Evolutionary conservation across 2,113 vertebrate genomes (phyloP).

Genomic region (Cololabis saira): DNA sequence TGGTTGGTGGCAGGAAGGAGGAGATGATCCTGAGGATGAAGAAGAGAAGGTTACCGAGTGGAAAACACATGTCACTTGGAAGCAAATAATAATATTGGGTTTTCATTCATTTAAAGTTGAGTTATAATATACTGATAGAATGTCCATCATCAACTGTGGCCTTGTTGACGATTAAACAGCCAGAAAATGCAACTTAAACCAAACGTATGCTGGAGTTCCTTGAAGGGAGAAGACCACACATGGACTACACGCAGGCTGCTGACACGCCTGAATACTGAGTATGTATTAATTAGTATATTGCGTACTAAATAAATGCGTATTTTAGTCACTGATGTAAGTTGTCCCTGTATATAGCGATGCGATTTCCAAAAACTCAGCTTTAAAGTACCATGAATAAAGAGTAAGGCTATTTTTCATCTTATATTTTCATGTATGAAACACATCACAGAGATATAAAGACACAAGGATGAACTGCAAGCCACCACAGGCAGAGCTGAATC

Average conservation of each 20-base stretch:
- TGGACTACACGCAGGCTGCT: no score
- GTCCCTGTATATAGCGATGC: no score
- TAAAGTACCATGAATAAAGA: no score
- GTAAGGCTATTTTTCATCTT: not conserved
- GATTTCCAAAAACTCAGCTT: no score
- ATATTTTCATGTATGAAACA: no score
- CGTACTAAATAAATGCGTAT: no score
- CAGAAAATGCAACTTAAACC: not conserved
- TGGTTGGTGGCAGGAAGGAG: slow-evolving; percentile 93
- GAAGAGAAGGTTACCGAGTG: slow-evolving; percentile 19
- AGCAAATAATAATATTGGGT: slow-evolving; percentile 1
- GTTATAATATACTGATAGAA: not conserved
- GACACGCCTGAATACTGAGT: no score
- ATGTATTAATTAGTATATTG: no score
- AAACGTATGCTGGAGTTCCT: not conserved
- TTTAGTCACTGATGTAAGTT: no score
- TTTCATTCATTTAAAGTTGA: not conserved
- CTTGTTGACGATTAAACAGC: not conserved
- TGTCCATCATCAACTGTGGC: not conserved
- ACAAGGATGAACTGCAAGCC: slow-evolving; percentile 2
- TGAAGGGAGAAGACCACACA: not conserved
- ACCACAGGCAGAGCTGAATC: slow-evolving; percentile 8
- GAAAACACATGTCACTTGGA: slow-evolving; percentile 13
- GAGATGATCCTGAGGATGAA: slow-evolving; percentile 91
- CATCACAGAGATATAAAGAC: not conserved